Percentiles rank a stretch among this genome's conserved stretches.
These are phyloP conservation scores for Anser brachyrhynchus DNA, from an alignment of 2,113 vertebrate species.

Conservation along the genomic window DNA sequence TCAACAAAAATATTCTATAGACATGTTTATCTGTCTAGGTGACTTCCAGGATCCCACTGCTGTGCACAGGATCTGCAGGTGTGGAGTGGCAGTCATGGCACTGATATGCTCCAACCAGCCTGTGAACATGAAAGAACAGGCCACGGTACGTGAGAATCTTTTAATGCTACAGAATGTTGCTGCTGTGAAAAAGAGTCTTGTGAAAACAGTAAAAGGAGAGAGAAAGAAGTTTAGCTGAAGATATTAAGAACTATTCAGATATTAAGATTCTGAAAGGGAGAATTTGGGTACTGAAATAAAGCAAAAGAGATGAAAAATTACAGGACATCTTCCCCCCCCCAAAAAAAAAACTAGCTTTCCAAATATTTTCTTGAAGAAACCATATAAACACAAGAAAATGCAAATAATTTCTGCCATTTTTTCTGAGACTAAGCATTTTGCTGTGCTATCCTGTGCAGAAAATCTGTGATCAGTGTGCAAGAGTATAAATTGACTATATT, in stretches of 20 bases:
- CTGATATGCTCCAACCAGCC: not conserved
- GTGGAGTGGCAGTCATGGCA: not conserved
- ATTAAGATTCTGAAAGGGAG: not conserved
- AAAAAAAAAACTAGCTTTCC: not conserved
- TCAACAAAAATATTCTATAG: not conserved
- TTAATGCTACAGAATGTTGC: not conserved
- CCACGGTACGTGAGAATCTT: not conserved
- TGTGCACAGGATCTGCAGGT: not conserved
- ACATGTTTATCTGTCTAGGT: not conserved
- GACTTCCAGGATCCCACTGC: not conserved
- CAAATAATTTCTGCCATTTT: constrained; percentile 9
- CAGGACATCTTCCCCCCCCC: not conserved
- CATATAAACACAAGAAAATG: not conserved
- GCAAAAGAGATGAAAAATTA: not conserved
- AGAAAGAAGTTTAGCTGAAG: not conserved
- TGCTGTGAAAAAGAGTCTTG: not conserved
- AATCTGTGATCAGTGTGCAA: not conserved
- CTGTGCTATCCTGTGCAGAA: not conserved
- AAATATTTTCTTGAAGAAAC: not conserved
- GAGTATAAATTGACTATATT: constrained; percentile 37
- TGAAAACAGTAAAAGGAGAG: not conserved
- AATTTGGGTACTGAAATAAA: not conserved
- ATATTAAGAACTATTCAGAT: not conserved
- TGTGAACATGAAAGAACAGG: not conserved
- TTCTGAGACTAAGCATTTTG: not conserved